Base-by-base conservation (phyloP, 2,888 invertebrate genomes). In the Homarus gammarus region DNA sequence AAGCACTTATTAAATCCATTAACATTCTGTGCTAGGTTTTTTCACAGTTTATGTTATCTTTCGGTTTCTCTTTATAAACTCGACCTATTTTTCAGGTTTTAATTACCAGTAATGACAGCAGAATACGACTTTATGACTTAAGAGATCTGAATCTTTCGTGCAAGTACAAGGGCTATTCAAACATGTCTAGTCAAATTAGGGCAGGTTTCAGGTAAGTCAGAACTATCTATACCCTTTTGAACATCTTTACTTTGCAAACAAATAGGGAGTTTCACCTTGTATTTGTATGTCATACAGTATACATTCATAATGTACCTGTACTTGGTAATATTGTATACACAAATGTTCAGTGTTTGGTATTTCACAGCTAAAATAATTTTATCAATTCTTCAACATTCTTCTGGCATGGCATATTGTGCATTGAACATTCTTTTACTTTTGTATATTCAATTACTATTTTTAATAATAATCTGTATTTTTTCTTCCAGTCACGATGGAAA, bases 21-120 rank as follows among this genome's bases (percentile, higher is more conserved):
- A 44, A 44, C 6, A 44, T 44, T 44, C 12, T 44, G 6, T 49
- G 1, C 31, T 51, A 33, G 33, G 8, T 10, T 12, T 40, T 33
- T 77, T 81, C 90, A n/a, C 33, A 75, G 31, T 31, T 5, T 64
- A 22, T 10, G 18, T 36, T 22, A 75, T 38, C n/a, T 75, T 72
- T 75, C 31, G 61, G 49, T 70, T 56, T 68, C 6, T 73, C 56
- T n/a, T n/a, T 0, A 64, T 22, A 51, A 6, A 64, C 33, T 79
- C 91, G 70, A n/a, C 75, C 61, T 18, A 77, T 75, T 73, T 90
- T 87, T 84, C 93, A 95, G 94, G 98, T 99, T 90, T 95, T 99
- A 12, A 98, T 99, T 3, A 99, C 99, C 0, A 99, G 99, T 0
- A 99, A 99, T 94, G 99, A 99, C 93, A 99, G 99, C 93, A 95